Evolutionary conservation across 2,113 vertebrate species (phyloP).

Genomic region (Mirza zaza): DNA sequence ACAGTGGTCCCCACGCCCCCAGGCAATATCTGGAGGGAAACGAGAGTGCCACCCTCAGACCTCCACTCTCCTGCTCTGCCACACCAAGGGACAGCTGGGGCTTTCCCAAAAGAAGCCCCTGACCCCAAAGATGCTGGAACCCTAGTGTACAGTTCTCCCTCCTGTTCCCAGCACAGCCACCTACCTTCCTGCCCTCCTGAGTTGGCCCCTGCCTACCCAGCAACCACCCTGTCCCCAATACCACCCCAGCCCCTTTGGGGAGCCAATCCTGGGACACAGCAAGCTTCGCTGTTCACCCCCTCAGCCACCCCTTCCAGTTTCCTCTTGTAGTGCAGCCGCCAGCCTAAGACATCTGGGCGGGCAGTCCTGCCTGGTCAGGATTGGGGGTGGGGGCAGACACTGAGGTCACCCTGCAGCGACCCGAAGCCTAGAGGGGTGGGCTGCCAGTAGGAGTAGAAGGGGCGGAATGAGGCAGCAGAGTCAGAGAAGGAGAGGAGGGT

Average conservation of each 20-base stretch:
- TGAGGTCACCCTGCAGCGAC: slow-evolving; percentile 56
- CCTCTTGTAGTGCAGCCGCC: slow-evolving; percentile 78
- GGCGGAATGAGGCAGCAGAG: background rate
- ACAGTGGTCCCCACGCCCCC: slow-evolving; percentile 42
- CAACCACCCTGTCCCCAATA: background rate
- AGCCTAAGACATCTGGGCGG: slow-evolving; percentile 83
- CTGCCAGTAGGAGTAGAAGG: background rate
- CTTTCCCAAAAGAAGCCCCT: background rate
- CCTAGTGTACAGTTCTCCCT: background rate
- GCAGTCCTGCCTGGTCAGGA: slow-evolving; percentile 68
- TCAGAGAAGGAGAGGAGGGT: background rate
- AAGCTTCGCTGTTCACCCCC: background rate
- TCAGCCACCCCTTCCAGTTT: slow-evolving; percentile 48
- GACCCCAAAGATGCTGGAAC: background rate
- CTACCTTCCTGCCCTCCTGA: background rate
- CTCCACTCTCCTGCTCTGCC: background rate
- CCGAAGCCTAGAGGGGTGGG: background rate
- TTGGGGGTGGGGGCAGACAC: background rate
- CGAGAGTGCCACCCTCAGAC: background rate
- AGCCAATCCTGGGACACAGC: background rate
- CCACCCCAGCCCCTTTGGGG: background rate
- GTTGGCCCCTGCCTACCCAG: background rate
- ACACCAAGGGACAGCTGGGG: background rate
- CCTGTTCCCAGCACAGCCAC: background rate
- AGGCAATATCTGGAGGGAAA: slow-evolving; percentile 39